A percentile compares a stretch with the other conserved stretches of the same genome.
phyloP scores from a whole-genome alignment of 1,140 invertebrate genomes.

The Sarcophaga peregrina region DNA sequence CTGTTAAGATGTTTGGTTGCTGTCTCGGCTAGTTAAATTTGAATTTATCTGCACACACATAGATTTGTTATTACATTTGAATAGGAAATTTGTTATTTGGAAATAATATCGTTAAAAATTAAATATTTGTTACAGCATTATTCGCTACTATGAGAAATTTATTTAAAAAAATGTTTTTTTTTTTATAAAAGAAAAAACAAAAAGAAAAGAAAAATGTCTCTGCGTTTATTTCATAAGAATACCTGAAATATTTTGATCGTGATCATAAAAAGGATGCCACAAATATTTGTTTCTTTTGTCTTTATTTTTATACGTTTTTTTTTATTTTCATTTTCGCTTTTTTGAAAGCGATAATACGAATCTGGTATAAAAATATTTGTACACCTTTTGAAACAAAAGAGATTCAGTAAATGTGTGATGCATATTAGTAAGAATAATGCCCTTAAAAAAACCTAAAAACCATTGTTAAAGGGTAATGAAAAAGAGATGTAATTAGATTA shows the following conservation, averaged over 20 bases:
- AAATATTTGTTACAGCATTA: background rate
- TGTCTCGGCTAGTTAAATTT: no score
- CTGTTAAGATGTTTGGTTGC: no score
- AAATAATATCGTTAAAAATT: no score
- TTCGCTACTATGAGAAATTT: background rate
- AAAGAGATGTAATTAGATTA: background rate
- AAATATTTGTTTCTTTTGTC: slow-evolving; percentile 13
- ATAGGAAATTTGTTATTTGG: no score
- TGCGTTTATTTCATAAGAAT: background rate
- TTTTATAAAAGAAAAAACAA: background rate
- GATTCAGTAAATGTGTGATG: slow-evolving; percentile 4
- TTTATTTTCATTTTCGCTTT: background rate
- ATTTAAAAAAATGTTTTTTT: background rate
- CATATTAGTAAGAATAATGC: background rate
- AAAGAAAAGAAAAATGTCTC: background rate
- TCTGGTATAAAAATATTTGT: background rate
- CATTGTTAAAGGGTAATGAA: background rate
- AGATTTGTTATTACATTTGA: no score
- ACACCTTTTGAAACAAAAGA: background rate
- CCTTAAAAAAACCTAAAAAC: no score
- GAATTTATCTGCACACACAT: no score
- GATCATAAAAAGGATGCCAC: slow-evolving; percentile 25
- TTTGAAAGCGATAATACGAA: slow-evolving; percentile 18
- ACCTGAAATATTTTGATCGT: slow-evolving; percentile 27
- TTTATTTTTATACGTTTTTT: background rate